Evolutionary conservation across 2,113 vertebrate genomes (phyloP).

Genomic region (Pedionomus torquatus): DNA sequence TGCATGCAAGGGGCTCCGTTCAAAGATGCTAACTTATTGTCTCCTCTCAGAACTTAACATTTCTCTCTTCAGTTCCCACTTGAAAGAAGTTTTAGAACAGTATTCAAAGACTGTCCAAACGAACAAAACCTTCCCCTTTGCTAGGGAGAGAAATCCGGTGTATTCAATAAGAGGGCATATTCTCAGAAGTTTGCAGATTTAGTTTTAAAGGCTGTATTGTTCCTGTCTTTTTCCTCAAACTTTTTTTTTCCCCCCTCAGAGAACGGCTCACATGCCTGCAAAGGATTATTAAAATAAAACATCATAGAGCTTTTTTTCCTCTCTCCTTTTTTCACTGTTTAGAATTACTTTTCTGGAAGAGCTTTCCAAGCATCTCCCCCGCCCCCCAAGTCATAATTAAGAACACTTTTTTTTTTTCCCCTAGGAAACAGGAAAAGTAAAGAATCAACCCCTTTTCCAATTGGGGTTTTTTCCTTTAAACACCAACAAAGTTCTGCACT

Average conservation of each 20-base stretch:
- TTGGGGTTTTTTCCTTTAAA: not conserved
- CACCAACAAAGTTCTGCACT: not conserved
- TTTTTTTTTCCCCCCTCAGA: not conserved
- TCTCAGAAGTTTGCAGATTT: constrained; percentile 67
- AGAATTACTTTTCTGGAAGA: constrained; percentile 48
- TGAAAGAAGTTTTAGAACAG: constrained; percentile 69
- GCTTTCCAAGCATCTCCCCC: not conserved
- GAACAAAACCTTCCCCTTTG: constrained; percentile 64
- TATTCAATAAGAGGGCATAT: constrained; percentile 60
- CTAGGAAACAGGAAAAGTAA: not conserved
- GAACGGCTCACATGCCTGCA: constrained; percentile 23
- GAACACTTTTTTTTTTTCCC: not conserved
- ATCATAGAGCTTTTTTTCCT: not conserved
- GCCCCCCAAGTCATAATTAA: constrained; percentile 7
- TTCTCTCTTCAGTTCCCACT: constrained; percentile 67
- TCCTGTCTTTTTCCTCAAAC: constrained; percentile 37
- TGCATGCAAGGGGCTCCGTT: constrained; percentile 57
- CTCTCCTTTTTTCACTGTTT: not conserved
- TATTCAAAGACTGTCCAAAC: constrained; percentile 70
- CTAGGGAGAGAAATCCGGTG: constrained; percentile 70
- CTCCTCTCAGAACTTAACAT: constrained; percentile 66
- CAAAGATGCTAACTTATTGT: constrained; percentile 71
- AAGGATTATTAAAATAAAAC: constrained; percentile 66
- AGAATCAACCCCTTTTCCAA: not conserved
- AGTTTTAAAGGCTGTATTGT: constrained; percentile 64